Evolutionary conservation across 2,797 vertebrate species (phyloP).

Genomic region (Sphaeramia orbicularis): DNA sequence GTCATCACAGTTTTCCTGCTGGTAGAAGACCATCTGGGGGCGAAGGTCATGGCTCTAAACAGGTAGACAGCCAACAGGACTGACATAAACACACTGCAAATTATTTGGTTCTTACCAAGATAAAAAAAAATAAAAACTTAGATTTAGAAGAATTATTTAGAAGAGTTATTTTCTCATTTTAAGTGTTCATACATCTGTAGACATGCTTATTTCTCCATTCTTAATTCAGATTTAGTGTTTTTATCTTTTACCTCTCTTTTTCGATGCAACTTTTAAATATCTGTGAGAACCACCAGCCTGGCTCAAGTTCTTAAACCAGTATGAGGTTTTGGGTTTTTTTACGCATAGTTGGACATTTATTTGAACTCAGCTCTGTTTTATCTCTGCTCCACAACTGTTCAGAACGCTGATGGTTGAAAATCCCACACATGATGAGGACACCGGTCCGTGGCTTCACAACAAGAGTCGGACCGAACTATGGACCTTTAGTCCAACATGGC

Average conservation of each 20-base stretch:
- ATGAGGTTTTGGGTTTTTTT: too few relatives aligned
- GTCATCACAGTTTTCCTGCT: constrained; percentile 74
- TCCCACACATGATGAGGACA: constrained; percentile 28
- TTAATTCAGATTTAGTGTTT: too few relatives aligned
- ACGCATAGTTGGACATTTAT: too few relatives aligned
- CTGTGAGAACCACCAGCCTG: neutral
- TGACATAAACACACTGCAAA: too few relatives aligned
- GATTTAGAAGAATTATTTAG: too few relatives aligned
- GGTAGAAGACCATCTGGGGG: constrained; percentile 82
- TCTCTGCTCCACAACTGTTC: neutral
- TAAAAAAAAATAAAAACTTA: too few relatives aligned
- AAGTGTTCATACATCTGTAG: too few relatives aligned
- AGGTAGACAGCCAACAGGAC: constrained; percentile 63
- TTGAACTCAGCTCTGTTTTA: too few relatives aligned
- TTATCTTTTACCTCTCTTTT: too few relatives aligned
- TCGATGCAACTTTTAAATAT: neutral
- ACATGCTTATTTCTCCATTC: too few relatives aligned
- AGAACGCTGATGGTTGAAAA: constrained; percentile 78
- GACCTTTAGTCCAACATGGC: constrained; percentile 79
- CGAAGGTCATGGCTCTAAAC: constrained; percentile 78
- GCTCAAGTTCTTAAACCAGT: neutral
- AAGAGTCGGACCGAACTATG: constrained; percentile 79
- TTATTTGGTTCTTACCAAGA: too few relatives aligned
- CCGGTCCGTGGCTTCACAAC: constrained; percentile 78
- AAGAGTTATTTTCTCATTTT: too few relatives aligned